Evolutionary conservation across 1,140 invertebrate species (phyloP), one percentile per base, ranked within the genome.

Genomic region (Listronotus bonariensis): DNA sequence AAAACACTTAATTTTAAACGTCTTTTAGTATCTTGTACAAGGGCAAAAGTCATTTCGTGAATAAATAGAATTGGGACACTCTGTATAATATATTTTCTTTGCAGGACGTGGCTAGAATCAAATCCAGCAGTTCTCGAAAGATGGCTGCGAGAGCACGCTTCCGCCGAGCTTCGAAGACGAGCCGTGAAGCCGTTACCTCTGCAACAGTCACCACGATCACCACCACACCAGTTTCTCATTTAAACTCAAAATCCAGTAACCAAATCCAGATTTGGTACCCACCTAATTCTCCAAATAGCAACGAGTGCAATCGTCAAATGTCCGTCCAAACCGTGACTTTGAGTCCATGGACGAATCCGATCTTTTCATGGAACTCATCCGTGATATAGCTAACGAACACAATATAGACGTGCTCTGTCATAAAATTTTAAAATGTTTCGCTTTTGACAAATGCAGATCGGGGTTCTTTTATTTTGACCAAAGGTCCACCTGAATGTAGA

Each of bases 351-450:
- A 74, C 75, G 89, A 92, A 73, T 89, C 88, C 26, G 92, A 93
- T 68, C 83, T 95, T 15, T 94, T 95, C 76, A 95, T 96, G 91
- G 92, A 96, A 80, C 84, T 96, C 57, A 95, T 96, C 72, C 86
- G 92, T 45, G 93, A 97, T 77, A 92, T 97, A 48, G 91, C 93
- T 63, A 96, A 95, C 77, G 94, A 97, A 79, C 78, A 96, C 74
- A 93, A 97, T 76, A 94, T 97, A 73, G 91, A 96, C 79, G 88
- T 92, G 10, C 84, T 97, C 6, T 97, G 93, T 76, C 92, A 96
- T 80, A 97, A 97, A 83, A 96, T 96, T 69, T 83, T 96, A 20
- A 92, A 97, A 96, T 80, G 93, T 96, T 1, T 88, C 91, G 42
- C 81, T 93, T 55, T 82, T 97, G 43, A 95, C 92, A 4, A 84